Evolutionary conservation across 2,888 invertebrate genomes (phyloP).

Genomic region (Agrotis ipsilon): DNA sequence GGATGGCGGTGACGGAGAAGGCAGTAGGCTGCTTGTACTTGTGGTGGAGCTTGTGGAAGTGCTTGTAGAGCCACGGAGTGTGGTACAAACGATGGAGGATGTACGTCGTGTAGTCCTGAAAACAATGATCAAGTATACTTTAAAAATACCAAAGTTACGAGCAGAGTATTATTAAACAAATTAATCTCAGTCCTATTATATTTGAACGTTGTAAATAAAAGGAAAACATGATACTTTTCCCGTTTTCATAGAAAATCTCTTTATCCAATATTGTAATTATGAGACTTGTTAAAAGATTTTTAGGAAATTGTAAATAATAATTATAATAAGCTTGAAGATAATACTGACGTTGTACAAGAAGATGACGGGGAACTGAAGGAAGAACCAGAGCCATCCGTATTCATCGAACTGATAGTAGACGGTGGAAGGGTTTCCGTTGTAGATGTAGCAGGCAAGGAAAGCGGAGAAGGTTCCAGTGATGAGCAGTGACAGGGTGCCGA

Average conservation of each 20-base stretch:
- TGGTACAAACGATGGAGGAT: constrained; percentile 93
- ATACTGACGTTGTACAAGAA: constrained; percentile 92
- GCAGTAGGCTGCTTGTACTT: constrained; percentile 95
- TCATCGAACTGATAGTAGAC: constrained; percentile 92
- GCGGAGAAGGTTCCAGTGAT: constrained; percentile 91
- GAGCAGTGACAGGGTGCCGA: constrained; percentile 92
- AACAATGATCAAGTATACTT: constrained; percentile 19
- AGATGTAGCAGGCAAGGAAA: constrained; percentile 92
- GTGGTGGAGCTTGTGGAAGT: constrained; percentile 94
- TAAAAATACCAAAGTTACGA: background rate
- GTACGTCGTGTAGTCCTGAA: constrained; percentile 92
- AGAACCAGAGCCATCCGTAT: constrained; percentile 92
- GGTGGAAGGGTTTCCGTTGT: constrained; percentile 92
- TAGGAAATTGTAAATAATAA: no score
- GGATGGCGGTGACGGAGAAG: constrained; percentile 94
- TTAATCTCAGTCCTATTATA: background rate
- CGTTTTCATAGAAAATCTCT: background rate
- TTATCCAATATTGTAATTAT: background rate
- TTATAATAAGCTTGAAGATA: background rate
- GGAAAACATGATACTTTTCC: constrained; percentile 17
- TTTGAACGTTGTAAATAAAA: background rate
- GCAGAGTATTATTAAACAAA: constrained; percentile 2
- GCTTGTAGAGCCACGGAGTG: constrained; percentile 92
- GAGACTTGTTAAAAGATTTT: background rate
- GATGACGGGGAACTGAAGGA: constrained; percentile 92